These are phyloP conservation scores for Channa striata DNA, from an alignment of 2,797 vertebrate species.

Conservation along the genomic window DNA sequence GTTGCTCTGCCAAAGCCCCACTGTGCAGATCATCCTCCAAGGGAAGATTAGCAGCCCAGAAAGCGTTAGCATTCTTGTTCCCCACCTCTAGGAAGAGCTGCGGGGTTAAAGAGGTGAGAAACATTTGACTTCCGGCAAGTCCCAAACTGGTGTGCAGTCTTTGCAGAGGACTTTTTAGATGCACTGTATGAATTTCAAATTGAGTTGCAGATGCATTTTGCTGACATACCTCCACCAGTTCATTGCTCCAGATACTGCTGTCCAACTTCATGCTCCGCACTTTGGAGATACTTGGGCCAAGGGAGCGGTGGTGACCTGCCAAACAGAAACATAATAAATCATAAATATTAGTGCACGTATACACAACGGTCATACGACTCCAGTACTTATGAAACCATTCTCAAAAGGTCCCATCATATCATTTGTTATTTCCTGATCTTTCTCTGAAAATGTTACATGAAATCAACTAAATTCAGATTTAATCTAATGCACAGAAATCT, in stretches of 20 bases:
- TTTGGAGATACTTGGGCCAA: constrained; percentile 93
- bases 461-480: constrained; percentile 18
- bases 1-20: constrained; percentile 86
- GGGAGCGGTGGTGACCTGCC: constrained; percentile 92
- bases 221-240: constrained; percentile 92
- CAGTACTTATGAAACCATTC: background rate
- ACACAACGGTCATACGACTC: constrained; percentile 2
- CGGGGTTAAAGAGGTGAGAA: constrained; percentile 5
- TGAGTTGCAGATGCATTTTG: background rate
- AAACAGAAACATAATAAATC: constrained; percentile 31
- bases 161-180: too few species aligned
- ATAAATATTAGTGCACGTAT: background rate
- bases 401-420: constrained; percentile 5
- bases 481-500: constrained; percentile 32
- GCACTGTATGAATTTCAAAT: background rate
- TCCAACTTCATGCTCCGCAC: constrained; percentile 96
- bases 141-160: too few species aligned
- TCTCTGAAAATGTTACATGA: background rate
- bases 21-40: constrained; percentile 87
- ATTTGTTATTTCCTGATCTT: too few species aligned
- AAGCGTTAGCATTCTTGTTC: constrained; percentile 93
- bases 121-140: background rate
- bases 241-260: constrained; percentile 95
- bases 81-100: constrained; percentile 95
- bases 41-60: constrained; percentile 93